These are phyloP conservation scores for Panzeria rudis DNA, from an alignment of 2,888 invertebrate genomes.

Conservation along the genomic window DNA sequence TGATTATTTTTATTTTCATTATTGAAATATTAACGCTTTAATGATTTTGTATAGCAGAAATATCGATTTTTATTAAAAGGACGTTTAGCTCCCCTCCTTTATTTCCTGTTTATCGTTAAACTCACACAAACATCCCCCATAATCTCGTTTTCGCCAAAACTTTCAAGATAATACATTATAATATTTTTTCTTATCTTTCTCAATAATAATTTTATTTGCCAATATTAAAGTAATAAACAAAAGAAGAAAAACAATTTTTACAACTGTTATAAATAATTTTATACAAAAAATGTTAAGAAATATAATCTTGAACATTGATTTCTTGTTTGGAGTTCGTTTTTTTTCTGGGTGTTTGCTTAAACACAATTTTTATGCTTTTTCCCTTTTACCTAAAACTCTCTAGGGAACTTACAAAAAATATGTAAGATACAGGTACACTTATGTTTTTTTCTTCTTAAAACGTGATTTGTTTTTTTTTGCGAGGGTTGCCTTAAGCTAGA, in stretches of 20 bases:
- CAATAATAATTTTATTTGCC: conserved; percentile 25
- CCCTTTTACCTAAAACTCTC: background rate
- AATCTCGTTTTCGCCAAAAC: background rate
- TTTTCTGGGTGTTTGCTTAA: background rate
- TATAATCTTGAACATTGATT: conserved; percentile 12
- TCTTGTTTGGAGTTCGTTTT: conserved; percentile 13
- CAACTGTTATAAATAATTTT: conserved; percentile 5
- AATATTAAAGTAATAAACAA: conserved; percentile 53
- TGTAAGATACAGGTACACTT: conserved; percentile 17
- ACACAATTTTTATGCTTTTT: conserved; percentile 10
- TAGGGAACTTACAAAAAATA: background rate
- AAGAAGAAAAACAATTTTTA: background rate
- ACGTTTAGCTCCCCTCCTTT: conserved; percentile 23
- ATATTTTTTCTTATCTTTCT: conserved; percentile 4
- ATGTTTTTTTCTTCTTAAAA: background rate
- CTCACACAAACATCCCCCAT: conserved; percentile 26
- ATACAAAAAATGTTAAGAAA: background rate
- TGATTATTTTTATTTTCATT: conserved; percentile 50
- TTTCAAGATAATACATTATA: conserved; percentile 12
- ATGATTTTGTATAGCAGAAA: conserved; percentile 44
- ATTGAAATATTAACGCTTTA: conserved; percentile 65
- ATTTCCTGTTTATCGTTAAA: background rate
- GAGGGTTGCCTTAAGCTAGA: background rate
- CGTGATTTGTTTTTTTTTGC: conserved; percentile 1
- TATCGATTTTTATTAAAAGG: conserved; percentile 48